Conservation (phyloP, 2,797 vertebrate genomes). For the Alauda arvensis region DNA sequence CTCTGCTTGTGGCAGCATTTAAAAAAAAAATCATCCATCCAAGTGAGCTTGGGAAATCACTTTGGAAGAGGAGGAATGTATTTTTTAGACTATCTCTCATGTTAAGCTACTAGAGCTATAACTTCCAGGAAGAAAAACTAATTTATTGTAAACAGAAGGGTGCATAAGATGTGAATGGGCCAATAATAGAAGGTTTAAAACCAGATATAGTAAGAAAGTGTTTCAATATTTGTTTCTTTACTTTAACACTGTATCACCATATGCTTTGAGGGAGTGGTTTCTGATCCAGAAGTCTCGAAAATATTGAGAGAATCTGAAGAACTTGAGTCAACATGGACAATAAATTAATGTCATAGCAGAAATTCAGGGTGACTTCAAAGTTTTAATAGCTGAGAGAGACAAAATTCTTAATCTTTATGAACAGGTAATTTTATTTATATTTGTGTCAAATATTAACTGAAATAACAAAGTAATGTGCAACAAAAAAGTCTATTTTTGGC, state of each 20-base stretch:
- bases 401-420: conserved; percentile 74
- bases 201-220: neutral
- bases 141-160: neutral
- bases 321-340: conserved; percentile 72
- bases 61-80: neutral
- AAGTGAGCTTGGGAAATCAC: conserved; percentile 58
- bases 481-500: neutral
- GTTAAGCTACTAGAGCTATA: neutral
- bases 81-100: neutral
- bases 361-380: conserved; percentile 78
- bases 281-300: conserved; percentile 72
- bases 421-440: conserved; percentile 58
- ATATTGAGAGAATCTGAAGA: conserved; percentile 72
- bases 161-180: neutral
- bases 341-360: conserved; percentile 74
- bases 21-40: conserved; percentile 41
- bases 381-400: conserved; percentile 79
- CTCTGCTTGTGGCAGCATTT: neutral
- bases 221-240: conserved; percentile 9
- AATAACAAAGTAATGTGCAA: neutral
- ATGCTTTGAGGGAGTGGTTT: conserved; percentile 64
- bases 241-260: neutral
- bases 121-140: neutral
- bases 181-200: neutral
- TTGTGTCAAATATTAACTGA: neutral